These are phyloP conservation scores for Zoanthus gigantus DNA, from an alignment of 92 coral and sea anemone genomes.

Conservation along the genomic window DNA sequence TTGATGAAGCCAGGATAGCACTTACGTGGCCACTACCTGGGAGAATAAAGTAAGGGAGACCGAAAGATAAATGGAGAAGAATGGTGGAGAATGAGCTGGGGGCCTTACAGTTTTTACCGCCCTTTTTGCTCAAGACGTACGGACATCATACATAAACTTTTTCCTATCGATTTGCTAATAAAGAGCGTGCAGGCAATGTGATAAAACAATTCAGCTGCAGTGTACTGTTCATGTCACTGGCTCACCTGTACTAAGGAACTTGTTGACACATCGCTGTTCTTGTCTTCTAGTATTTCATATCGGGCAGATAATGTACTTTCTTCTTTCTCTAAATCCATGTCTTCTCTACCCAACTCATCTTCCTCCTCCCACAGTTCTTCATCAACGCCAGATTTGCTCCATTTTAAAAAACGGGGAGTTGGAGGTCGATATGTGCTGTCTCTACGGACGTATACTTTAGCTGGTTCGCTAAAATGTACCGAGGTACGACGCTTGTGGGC, in stretches of 20 bases:
- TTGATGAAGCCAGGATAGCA: too few species aligned
- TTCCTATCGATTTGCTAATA: too few species aligned
- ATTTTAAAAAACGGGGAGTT: slow-evolving; percentile 66
- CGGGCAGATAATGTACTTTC: background rate
- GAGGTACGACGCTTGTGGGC: slow-evolving; percentile 60
- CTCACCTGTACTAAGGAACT: background rate
- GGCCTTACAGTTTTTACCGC: too few species aligned
- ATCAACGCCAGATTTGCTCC: slow-evolving; percentile 20
- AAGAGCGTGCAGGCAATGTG: too few species aligned
- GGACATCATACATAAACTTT: too few species aligned
- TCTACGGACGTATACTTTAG: slow-evolving; percentile 42
- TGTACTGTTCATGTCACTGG: background rate
- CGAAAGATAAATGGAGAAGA: too few species aligned
- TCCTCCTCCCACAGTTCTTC: slow-evolving; percentile 51
- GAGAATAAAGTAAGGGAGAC: too few species aligned
- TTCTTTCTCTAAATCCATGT: slow-evolving; percentile 39
- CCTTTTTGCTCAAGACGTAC: too few species aligned
- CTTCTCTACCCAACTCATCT: slow-evolving; percentile 48
- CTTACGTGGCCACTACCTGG: too few species aligned
- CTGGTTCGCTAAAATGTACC: slow-evolving; percentile 70
- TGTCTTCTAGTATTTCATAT: background rate
- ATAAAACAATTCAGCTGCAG: background rate
- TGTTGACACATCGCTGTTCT: background rate
- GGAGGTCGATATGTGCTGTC: slow-evolving; percentile 78
- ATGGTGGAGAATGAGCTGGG: too few species aligned